phyloP scores from a whole-genome alignment of 2,797 vertebrate genomes.

The Monodelphis domestica region DNA sequence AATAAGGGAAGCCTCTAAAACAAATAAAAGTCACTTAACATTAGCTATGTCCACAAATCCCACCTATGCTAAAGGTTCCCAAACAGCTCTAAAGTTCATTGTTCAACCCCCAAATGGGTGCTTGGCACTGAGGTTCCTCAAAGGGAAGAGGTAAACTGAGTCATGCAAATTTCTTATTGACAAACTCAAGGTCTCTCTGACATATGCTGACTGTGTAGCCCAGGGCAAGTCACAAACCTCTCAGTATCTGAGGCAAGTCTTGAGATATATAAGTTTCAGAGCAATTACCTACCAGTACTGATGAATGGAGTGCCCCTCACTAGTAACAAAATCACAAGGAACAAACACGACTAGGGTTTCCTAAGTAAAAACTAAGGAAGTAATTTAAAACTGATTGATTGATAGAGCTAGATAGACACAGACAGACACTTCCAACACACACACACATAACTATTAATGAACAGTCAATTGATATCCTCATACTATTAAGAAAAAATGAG shows the following conservation, averaged over 20 bases:
- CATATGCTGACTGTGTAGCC: not conserved
- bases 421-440: not conserved
- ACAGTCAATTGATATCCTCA: not conserved
- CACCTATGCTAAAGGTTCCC: too few relatives aligned
- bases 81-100: too few relatives aligned
- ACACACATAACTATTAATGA: not conserved
- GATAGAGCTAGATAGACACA: not conserved
- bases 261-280: not conserved
- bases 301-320: not conserved
- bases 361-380: not conserved
- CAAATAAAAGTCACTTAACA: too few relatives aligned
- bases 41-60: too few relatives aligned
- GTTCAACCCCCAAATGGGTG: too few relatives aligned
- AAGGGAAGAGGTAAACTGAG: too few relatives aligned
- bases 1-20: too few relatives aligned
- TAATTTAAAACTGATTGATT: not conserved
- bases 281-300: not conserved
- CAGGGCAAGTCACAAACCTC: not conserved
- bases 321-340: too few relatives aligned
- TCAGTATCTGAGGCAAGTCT: not conserved
- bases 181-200: not conserved
- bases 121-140: too few relatives aligned
- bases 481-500: not conserved
- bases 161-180: too few relatives aligned
- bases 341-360: not conserved